Evolutionary conservation across 1,140 invertebrate genomes (phyloP).

Genomic region (Plodia interpunctella): DNA sequence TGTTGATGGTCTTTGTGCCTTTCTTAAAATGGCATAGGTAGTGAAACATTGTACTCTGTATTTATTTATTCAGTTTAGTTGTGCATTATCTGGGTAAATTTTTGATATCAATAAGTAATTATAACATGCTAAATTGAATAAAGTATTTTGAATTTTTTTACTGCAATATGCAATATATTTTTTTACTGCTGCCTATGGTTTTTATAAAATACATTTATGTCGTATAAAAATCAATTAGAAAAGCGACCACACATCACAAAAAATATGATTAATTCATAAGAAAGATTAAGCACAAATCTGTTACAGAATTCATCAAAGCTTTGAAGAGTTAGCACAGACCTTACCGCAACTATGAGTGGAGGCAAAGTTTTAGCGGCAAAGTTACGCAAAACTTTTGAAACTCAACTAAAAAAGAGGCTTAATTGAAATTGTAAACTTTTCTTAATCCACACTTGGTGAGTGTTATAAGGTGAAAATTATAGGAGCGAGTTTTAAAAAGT

Average conservation of each 20-base stretch:
- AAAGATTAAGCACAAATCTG: conserved; percentile 11
- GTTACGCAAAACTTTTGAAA: conserved; percentile 26
- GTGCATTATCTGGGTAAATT: too few relatives aligned
- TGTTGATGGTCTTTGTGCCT: too few relatives aligned
- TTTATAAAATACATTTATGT: too few relatives aligned
- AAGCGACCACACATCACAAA: not conserved
- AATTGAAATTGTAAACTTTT: conserved; percentile 29
- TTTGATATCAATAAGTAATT: too few relatives aligned
- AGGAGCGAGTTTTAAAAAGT: not conserved
- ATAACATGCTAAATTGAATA: too few relatives aligned
- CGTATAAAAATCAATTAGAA: too few relatives aligned
- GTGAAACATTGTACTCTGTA: too few relatives aligned
- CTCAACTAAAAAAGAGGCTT: conserved; percentile 25
- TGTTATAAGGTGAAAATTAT: conserved; percentile 17
- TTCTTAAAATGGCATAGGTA: too few relatives aligned
- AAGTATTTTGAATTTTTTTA: too few relatives aligned
- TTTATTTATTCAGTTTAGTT: too few relatives aligned
- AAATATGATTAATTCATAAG: conserved; percentile 4
- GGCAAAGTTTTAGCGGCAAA: conserved; percentile 8
- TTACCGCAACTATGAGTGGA: conserved; percentile 13
- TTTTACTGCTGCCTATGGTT: too few relatives aligned
- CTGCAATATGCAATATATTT: too few relatives aligned
- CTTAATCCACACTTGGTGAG: conserved; percentile 16
- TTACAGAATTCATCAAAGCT: conserved; percentile 11
- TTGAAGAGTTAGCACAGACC: conserved; percentile 12